Conservation (phyloP, 2,888 invertebrate species). For the Callinectes sapidus region DNA sequence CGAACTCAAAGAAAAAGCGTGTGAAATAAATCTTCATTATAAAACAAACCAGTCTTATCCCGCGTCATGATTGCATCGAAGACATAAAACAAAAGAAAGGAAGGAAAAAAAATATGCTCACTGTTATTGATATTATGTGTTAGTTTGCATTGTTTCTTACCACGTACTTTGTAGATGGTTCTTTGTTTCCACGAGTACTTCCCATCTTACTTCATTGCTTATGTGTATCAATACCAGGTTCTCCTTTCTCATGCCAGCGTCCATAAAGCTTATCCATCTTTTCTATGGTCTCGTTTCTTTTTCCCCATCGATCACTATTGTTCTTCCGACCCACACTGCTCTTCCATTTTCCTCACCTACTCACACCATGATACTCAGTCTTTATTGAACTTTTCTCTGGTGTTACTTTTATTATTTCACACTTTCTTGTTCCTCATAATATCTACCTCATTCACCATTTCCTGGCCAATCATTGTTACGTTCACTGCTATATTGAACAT, state of each 20-base stretch:
- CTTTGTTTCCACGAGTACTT: not conserved
- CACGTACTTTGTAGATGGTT: too few species aligned
- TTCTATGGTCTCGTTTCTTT: not conserved
- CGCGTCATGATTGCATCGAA: too few species aligned
- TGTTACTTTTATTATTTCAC: not conserved
- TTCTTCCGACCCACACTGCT: not conserved
- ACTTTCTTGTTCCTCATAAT: not conserved
- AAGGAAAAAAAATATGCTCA: too few species aligned
- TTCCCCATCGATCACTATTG: not conserved
- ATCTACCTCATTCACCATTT: not conserved
- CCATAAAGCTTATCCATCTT: not conserved
- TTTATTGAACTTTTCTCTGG: not conserved
- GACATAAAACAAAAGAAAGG: too few species aligned
- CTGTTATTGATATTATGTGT: not conserved
- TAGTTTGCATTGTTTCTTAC: not conserved
- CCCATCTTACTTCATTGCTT: not conserved
- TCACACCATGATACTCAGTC: not conserved
- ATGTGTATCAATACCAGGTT: not conserved
- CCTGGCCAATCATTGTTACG: not conserved
- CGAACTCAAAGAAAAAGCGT: too few species aligned
- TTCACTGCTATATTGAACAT: not conserved
- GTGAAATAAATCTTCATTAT: too few species aligned
- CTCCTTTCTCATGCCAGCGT: not conserved
- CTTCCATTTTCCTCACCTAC: not conserved
- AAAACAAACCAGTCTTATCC: too few species aligned